Evolutionary conservation across 2,797 vertebrate genomes (phyloP).

Genomic region (Sciurus carolinensis): DNA sequence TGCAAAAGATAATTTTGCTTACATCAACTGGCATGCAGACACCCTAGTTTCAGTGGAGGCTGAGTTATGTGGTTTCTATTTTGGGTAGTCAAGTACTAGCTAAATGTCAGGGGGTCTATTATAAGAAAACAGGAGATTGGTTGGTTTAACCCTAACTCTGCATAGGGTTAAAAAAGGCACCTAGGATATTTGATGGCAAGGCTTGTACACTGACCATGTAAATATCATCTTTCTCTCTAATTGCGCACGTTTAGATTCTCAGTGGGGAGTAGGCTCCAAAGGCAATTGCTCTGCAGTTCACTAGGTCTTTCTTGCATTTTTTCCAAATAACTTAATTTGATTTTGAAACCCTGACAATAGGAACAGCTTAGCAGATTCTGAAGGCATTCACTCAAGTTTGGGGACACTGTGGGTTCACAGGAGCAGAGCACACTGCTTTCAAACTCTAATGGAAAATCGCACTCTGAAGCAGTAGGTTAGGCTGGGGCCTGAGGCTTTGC

Average conservation of each 20-base stretch:
- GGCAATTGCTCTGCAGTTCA: neutral
- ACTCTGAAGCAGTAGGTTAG: neutral
- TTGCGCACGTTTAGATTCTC: neutral
- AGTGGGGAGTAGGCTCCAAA: neutral
- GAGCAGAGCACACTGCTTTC: neutral
- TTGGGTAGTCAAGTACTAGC: neutral
- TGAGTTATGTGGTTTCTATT: neutral
- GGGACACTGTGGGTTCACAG: neutral
- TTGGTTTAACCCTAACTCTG: neutral
- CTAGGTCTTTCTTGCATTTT: neutral
- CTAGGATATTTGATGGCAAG: neutral
- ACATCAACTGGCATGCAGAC: neutral
- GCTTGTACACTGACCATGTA: neutral
- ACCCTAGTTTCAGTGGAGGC: neutral
- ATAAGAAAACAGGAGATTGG: neutral
- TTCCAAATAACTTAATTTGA: slow-evolving; percentile 8
- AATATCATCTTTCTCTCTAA: neutral
- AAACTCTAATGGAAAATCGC: neutral
- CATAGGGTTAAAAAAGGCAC: neutral
- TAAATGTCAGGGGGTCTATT: neutral
- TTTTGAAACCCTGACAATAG: slow-evolving; percentile 43
- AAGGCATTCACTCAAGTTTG: neutral
- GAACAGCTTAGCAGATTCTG: neutral
- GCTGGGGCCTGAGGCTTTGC: neutral
- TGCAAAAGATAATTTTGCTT: neutral